Evolutionary conservation across 2,888 invertebrate genomes (phyloP), one percentile per base, ranked within the genome.

Genomic region (Dinocampus coccinellae): DNA sequence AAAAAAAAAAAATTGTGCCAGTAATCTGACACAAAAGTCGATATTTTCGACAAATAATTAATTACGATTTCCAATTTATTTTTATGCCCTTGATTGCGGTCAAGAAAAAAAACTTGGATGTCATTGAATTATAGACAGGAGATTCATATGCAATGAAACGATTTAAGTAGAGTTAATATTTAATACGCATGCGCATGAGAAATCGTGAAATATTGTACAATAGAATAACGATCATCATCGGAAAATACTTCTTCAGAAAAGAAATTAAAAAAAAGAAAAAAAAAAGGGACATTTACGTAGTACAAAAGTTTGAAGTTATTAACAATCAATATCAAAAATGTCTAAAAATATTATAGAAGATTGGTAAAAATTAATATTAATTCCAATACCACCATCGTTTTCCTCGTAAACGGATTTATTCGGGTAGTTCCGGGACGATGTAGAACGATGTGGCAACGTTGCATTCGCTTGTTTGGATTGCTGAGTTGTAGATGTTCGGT

Each of bases 131-230:
- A 58, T 16, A 26, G 0, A 4, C 3, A 22, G 52, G 16, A 52
- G 4, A 26, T 4, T 34, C 13, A 34, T 58, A 47, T n/a, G 11
- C 20, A n/a, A n/a, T 9, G 9, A 16, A 55, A 7, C 22, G n/a
- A 4, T 9, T n/a, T 6, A 16, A 2, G 16, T 3, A 39, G 39
- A n/a, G 39, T n/a, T n/a, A n/a, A n/a, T 26, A 26, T 57, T 7
- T n/a, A 55, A 20, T 72, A 34, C 72, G 72, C 72, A 67, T 72
- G 72, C 62, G 72, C 67, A 22, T 10, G 3, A n/a, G 53, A 72
- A 67, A 72, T 72, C 67, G 67, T 47, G 29, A 57, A n/a, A 22
- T 16, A 11, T n/a, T n/a, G 20, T 34, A 20, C 22, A 16, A 42
- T 33, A 7, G n/a, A 55, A 66, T 57, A 68, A 67, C 63, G 63